Evolutionary conservation across 2,113 vertebrate species (phyloP), one percentile per base, ranked within the genome.

Genomic region (Petaurus breviceps): DNA sequence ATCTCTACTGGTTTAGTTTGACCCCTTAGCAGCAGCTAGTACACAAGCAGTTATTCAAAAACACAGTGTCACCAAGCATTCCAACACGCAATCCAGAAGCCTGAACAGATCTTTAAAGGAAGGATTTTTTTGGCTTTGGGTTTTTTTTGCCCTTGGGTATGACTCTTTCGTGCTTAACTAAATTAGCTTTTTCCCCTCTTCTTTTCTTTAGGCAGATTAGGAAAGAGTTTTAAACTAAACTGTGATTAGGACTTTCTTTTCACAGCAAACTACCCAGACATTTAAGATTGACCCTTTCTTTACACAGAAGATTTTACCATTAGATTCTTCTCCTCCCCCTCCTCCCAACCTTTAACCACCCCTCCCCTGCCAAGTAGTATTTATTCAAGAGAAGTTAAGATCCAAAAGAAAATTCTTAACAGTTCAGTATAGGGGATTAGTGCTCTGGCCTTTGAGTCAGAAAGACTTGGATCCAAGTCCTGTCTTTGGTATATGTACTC

Each of bases 171-270:
- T 97, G 93, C 89, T 95, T 98, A 97, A 97, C 96, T 91, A 96
- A 14, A 84, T 43, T 84, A 84, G 37, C n/a, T 84, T 68, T 7
- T 43, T 22, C 16, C 12, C 23, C 37, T n/a, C 16, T n/a, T 77
- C n/a, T 89, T 98, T 97, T 95, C 97, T 98, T 97, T 97, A 47
- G 94, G 61, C 95, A 96, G 96, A 94, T 95, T 96, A 97, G 92
- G 97, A 97, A 98, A 94, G 90, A 93, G 92, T 95, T 97, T 92
- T 90, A 95, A 92, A 96, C 95, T 95, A 92, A 97, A 91, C 47
- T 53, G 93, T 53, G 4, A 22, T 57, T 95, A 98, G 91, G 91
- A 93, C 98, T 98, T 98, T 95, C 97, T 98, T 92, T 98, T 92
- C 92, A 92, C 92, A 51, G 14, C 91, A 91, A 97, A 98, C 95